Conservation (phyloP, 2,888 invertebrate genomes). For the Ochropleura plecta region DNA sequence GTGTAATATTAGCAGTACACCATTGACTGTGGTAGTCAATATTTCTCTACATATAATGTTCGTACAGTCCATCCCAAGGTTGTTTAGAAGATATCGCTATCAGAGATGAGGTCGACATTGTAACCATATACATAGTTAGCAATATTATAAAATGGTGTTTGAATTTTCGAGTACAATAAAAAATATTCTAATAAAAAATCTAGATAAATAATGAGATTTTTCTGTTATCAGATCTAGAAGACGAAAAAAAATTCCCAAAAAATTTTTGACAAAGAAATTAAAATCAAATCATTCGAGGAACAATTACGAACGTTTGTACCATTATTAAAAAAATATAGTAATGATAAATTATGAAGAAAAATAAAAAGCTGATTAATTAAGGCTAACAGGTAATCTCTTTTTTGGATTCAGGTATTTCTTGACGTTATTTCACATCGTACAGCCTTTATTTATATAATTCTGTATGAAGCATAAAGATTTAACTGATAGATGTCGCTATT, state of each 20-base stretch:
- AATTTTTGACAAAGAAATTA: neutral
- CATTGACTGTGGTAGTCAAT: too few species aligned
- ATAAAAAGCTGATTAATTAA: neutral
- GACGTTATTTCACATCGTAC: neutral
- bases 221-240: slow-evolving; percentile 52
- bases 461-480: neutral
- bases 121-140: too few species aligned
- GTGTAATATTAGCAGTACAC: too few species aligned
- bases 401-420: neutral
- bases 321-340: neutral
- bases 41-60: too few species aligned
- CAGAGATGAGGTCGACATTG: too few species aligned
- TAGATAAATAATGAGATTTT: slow-evolving; percentile 44
- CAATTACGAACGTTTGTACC: neutral
- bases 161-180: neutral
- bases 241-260: slow-evolving; percentile 22
- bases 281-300: neutral
- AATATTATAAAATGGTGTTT: too few species aligned
- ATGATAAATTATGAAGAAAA: neutral
- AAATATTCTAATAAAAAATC: neutral
- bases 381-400: neutral
- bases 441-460: slow-evolving; percentile 11
- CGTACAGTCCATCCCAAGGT: too few species aligned
- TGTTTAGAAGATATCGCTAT: too few species aligned
- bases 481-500: slow-evolving; percentile 34